Evolutionary conservation across 1,140 invertebrate genomes (phyloP).

Genomic region (Anastrepha ludens): DNA sequence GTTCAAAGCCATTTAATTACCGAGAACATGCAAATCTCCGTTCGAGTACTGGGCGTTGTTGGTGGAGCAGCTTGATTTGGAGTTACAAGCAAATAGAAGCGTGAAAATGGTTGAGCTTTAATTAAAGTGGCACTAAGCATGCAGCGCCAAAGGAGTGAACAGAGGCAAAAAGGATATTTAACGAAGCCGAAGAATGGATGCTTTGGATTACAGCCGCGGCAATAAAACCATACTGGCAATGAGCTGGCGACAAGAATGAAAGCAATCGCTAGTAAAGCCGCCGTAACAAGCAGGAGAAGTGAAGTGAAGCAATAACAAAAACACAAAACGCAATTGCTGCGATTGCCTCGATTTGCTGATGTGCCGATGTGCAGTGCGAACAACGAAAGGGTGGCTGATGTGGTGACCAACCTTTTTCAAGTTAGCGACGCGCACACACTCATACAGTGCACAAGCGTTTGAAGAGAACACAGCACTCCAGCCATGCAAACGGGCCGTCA

Average conservation of each 20-base stretch:
- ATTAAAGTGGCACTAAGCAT: slow-evolving; percentile 16
- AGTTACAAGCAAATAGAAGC: background rate
- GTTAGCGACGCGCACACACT: background rate
- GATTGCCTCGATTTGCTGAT: background rate
- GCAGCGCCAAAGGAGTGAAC: background rate
- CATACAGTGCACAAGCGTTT: background rate
- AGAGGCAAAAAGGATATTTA: too few species aligned
- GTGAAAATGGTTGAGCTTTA: slow-evolving; percentile 20
- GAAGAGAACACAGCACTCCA: background rate
- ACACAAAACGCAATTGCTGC: background rate
- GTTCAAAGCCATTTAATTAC: background rate
- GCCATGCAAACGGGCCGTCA: background rate
- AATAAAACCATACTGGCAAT: slow-evolving; percentile 40
- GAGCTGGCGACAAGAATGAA: slow-evolving; percentile 43
- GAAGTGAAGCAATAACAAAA: background rate
- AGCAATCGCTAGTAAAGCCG: background rate
- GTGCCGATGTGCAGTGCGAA: background rate
- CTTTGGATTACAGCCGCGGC: background rate
- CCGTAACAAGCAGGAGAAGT: background rate
- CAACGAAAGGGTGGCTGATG: slow-evolving; percentile 3
- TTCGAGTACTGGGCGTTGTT: background rate
- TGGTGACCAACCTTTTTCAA: slow-evolving; percentile 17
- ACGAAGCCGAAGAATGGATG: background rate
- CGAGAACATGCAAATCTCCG: background rate
- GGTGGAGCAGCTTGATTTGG: background rate